Conservation (phyloP, 2,888 invertebrate species). For the Glaucopsyche alexis region DNA sequence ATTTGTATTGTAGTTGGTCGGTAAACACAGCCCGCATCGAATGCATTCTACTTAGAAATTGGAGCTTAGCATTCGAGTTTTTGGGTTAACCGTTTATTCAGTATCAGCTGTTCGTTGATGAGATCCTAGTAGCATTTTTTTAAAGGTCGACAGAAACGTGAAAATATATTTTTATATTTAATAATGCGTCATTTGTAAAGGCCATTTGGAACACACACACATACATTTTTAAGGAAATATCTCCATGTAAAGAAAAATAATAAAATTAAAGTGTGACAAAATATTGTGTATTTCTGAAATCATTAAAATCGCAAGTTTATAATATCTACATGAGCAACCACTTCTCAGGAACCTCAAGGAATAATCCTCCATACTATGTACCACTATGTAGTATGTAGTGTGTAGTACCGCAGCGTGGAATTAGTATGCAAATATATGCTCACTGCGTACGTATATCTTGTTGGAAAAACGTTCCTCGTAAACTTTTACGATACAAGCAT, state of each 20-base stretch:
- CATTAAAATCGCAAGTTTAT: too few relatives aligned
- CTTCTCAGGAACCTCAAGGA: not conserved
- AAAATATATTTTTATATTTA: too few relatives aligned
- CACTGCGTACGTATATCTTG: not conserved
- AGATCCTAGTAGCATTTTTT: not conserved
- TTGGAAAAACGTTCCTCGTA: not conserved
- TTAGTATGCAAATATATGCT: constrained; percentile 14
- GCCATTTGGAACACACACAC: too few relatives aligned
- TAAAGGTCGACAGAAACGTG: too few relatives aligned
- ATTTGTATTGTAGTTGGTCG: constrained; percentile 1
- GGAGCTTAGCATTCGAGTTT: not conserved
- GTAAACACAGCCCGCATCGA: constrained; percentile 17
- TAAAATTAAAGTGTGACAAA: too few relatives aligned
- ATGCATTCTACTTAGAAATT: constrained; percentile 1
- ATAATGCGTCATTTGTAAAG: too few relatives aligned
- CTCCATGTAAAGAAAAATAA: too few relatives aligned
- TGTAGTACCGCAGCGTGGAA: not conserved
- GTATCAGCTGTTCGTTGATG: not conserved
- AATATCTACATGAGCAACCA: too few relatives aligned
- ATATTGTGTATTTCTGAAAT: too few relatives aligned
- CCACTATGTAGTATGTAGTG: not conserved
- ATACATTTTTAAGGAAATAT: too few relatives aligned
- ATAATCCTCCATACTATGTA: not conserved
- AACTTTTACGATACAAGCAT: constrained; percentile 13
- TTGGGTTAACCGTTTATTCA: not conserved